Evolutionary conservation across 2,113 vertebrate species (phyloP), one percentile per base, ranked within the genome.

Genomic region (Fulmarus glacialis): DNA sequence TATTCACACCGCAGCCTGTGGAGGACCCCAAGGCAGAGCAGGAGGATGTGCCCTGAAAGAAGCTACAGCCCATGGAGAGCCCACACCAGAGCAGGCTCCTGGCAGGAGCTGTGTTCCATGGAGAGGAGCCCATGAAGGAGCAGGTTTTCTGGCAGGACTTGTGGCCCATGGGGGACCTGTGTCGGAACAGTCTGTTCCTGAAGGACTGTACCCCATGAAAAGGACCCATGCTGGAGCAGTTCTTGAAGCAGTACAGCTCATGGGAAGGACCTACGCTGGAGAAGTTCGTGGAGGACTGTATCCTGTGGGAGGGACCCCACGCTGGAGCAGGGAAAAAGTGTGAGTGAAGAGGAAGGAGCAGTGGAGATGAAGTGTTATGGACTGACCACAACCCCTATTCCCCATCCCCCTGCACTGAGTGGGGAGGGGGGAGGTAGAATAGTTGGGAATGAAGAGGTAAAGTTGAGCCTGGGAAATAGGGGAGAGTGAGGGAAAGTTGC

Each of bases 111-210:
- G 34, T 5, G 8, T 34, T 16, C 29, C 3, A 2, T 27, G 42
- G 22, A 82, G 22, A 87, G 36, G 23, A 70, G 17, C 21, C 30
- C 0, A 0, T 30, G 13, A 42, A 43, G 58, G 50, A 36, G 22
- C 15, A 43, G 24, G 50, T 58, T 38, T 85, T 30, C 50, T 85
- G n/a, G 40, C 30, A 71, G 34, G 30, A 48, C 18, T 8, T 66
- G 38, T 4, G 12, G 26, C 17, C 36, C 2, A 0, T 48, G 32
- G 45, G 15, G 9, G 22, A 42, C 58, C 27, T 12, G 14, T 0
- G 2, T n/a, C 78, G 42, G n/a, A 63, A 8, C 21, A 42, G 4
- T 50, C n/a, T 64, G 38, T 47, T 43, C 45, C 85, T 66, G 50
- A 56, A 48, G 40, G 47, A 56, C 32, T 38, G 21, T 50, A 17